Conservation (phyloP, 2,797 vertebrate species). For the Botia almorhae region DNA sequence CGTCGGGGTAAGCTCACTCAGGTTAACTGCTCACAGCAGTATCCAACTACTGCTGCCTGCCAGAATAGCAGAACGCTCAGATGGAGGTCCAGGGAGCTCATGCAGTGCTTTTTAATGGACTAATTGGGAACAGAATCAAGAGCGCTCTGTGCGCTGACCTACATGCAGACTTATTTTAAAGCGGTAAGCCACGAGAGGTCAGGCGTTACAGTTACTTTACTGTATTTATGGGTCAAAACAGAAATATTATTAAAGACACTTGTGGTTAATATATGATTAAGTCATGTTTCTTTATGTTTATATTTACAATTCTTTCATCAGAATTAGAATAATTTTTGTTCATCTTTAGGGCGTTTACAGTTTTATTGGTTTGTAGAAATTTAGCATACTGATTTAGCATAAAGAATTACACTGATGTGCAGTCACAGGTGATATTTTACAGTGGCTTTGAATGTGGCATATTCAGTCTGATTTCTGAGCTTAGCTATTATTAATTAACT, state of each 20-base stretch:
- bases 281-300: background rate
- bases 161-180: slow-evolving; percentile 4
- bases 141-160: slow-evolving; percentile 12
- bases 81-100: slow-evolving; percentile 53
- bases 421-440: too few species aligned
- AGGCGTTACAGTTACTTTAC: background rate
- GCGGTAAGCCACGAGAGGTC: slow-evolving; percentile 3
- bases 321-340: background rate
- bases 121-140: slow-evolving; percentile 63
- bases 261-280: background rate
- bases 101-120: slow-evolving; percentile 59
- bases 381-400: background rate
- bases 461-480: background rate
- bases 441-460: too few species aligned
- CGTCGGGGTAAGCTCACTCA: slow-evolving; percentile 55
- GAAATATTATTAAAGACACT: too few species aligned
- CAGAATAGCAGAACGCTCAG: slow-evolving; percentile 52
- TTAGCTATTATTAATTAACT: too few species aligned
- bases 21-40: slow-evolving; percentile 67
- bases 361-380: background rate
- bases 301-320: background rate
- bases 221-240: background rate
- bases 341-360: background rate
- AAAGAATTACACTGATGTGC: background rate
- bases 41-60: slow-evolving; percentile 71